phyloP scores from a whole-genome alignment of 2,888 invertebrate species.

The Ophion obscuratus region DNA sequence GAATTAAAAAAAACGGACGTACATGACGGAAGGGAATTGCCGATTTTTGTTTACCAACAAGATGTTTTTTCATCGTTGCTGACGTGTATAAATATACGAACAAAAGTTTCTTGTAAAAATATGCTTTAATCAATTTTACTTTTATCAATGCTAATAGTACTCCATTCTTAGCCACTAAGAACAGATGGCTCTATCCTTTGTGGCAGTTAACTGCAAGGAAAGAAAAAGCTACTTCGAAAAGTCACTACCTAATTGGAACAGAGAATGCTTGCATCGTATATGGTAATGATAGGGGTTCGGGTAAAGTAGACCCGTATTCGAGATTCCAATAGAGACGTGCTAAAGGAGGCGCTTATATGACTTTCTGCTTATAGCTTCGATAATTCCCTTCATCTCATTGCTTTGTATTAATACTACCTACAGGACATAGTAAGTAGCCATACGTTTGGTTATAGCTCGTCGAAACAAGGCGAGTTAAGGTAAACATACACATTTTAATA shows the following conservation, averaged over 20 bases:
- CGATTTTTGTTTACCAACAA: constrained; percentile 13
- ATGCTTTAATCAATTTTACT: too few relatives aligned
- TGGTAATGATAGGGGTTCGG: neutral
- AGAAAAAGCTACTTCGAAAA: neutral
- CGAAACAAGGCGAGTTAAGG: constrained; percentile 43
- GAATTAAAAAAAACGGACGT: constrained; percentile 54
- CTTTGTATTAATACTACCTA: constrained; percentile 37
- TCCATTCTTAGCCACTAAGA: too few relatives aligned
- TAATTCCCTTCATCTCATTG: constrained; percentile 36
- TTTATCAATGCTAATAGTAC: too few relatives aligned
- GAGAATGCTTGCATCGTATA: constrained; percentile 4
- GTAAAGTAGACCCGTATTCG: constrained; percentile 26
- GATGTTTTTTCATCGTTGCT: neutral
- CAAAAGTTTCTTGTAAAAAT: too few relatives aligned
- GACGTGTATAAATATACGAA: too few relatives aligned
- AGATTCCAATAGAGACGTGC: constrained; percentile 32
- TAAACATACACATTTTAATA: constrained; percentile 76
- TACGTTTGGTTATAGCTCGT: constrained; percentile 58
- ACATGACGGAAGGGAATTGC: neutral
- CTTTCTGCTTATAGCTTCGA: constrained; percentile 50
- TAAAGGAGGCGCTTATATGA: constrained; percentile 21
- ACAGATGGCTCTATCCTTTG: neutral
- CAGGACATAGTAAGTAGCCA: constrained; percentile 44
- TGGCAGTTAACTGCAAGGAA: neutral
- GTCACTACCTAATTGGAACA: constrained; percentile 3